Conservation (phyloP, 2,113 vertebrate species). For the Eonycteris spelaea region DNA sequence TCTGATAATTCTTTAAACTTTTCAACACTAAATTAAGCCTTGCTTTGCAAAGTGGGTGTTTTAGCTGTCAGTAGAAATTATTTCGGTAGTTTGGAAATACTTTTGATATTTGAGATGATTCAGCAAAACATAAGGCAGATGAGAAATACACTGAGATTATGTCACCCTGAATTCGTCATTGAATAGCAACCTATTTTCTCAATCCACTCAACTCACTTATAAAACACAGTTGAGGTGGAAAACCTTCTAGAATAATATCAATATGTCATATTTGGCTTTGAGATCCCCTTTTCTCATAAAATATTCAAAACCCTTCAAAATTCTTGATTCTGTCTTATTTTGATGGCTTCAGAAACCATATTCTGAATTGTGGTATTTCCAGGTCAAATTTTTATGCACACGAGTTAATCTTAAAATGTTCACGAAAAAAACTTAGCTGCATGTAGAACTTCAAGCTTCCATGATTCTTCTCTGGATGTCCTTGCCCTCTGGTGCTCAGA, state of each 20-base stretch:
- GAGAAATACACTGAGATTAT: not conserved
- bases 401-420: not conserved
- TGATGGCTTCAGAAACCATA: conserved; percentile 11
- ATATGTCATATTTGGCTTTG: not conserved
- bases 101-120: not conserved
- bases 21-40: not conserved
- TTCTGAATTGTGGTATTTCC: not conserved
- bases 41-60: not conserved
- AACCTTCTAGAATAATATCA: not conserved
- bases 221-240: not conserved
- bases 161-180: not conserved
- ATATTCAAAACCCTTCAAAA: not conserved
- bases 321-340: not conserved
- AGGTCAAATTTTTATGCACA: not conserved
- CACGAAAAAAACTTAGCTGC: not conserved
- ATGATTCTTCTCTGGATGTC: not conserved
- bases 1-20: not conserved
- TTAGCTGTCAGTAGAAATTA: not conserved
- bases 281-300: not conserved
- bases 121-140: not conserved
- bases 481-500: conserved; percentile 3
- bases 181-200: not conserved
- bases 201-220: not conserved
- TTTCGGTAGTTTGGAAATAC: conserved; percentile 9
- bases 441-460: not conserved